Evolutionary conservation across 2,888 invertebrate species (phyloP).

Genomic region (Galerucella nymphaeae): DNA sequence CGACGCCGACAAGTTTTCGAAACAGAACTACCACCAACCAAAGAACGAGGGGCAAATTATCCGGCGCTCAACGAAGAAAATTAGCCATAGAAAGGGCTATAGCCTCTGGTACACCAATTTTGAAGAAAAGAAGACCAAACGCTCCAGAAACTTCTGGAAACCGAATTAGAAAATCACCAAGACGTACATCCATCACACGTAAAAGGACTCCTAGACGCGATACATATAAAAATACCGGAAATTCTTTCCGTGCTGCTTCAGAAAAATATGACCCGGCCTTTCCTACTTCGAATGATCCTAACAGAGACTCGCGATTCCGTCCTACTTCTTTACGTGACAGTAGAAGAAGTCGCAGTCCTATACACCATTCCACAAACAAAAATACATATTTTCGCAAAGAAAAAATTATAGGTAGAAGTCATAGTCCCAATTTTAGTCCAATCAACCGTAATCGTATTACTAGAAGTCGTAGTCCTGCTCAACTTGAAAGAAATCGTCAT

Average conservation of each 20-base stretch:
- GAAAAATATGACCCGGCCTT: not conserved
- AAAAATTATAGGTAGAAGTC: not conserved
- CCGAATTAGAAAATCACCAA: not conserved
- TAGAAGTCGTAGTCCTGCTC: not conserved
- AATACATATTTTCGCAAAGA: not conserved
- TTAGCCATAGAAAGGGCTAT: not conserved
- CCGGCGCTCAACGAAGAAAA: not conserved
- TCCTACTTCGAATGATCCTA: not conserved
- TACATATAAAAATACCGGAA: not conserved
- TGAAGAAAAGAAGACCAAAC: not conserved
- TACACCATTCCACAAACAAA: not conserved
- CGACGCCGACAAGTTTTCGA: not conserved
- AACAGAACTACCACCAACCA: not conserved
- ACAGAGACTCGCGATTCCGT: not conserved
- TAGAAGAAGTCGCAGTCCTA: slow-evolving; percentile 1
- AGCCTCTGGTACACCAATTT: not conserved
- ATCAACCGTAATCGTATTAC: not conserved
- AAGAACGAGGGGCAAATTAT: not conserved
- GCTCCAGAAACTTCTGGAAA: not conserved
- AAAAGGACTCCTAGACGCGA: not conserved
- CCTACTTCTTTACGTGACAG: not conserved
- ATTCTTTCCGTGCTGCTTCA: not conserved
- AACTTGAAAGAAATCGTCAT: not conserved
- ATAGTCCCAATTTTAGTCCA: not conserved
- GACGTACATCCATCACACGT: not conserved